Conservation (phyloP, 2,888 invertebrate genomes). For the Muscina levida region DNA sequence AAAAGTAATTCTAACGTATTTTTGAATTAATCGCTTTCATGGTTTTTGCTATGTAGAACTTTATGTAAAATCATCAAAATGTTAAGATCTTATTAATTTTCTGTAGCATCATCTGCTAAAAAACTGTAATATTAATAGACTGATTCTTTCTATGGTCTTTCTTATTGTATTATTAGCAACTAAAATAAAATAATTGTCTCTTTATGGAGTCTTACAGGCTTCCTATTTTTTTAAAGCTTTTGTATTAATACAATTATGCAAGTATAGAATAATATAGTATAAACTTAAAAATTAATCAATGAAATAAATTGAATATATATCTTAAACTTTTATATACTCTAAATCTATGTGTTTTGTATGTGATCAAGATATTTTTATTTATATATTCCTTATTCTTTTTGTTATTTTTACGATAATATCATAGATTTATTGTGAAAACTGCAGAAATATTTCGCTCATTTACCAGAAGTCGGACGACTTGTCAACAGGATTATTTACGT, state of each 20-base stretch:
- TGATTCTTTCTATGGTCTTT: too few species aligned
- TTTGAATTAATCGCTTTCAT: too few species aligned
- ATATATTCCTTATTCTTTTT: not conserved
- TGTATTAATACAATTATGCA: constrained; percentile 18
- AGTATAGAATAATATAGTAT: not conserved
- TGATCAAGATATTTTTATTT: not conserved
- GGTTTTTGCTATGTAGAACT: too few species aligned
- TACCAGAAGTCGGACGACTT: constrained; percentile 93
- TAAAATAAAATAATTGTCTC: not conserved
- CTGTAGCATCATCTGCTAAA: too few species aligned
- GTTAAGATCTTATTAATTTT: too few species aligned
- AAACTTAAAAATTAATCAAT: not conserved
- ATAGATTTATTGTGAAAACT: constrained; percentile 55
- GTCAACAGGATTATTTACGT: constrained; percentile 94
- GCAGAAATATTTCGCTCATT: constrained; percentile 69
- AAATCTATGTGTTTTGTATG: not conserved
- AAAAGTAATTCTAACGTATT: too few species aligned
- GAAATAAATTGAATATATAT: constrained; percentile 24
- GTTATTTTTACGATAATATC: not conserved
- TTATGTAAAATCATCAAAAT: not conserved
- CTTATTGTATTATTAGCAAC: too few species aligned
- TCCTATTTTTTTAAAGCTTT: not conserved
- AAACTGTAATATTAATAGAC: too few species aligned
- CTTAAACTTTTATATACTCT: constrained; percentile 11
- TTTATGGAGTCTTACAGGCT: not conserved